phyloP scores from a whole-genome alignment of 2,113 vertebrate genomes.

The Heteronetta atricapilla region DNA sequence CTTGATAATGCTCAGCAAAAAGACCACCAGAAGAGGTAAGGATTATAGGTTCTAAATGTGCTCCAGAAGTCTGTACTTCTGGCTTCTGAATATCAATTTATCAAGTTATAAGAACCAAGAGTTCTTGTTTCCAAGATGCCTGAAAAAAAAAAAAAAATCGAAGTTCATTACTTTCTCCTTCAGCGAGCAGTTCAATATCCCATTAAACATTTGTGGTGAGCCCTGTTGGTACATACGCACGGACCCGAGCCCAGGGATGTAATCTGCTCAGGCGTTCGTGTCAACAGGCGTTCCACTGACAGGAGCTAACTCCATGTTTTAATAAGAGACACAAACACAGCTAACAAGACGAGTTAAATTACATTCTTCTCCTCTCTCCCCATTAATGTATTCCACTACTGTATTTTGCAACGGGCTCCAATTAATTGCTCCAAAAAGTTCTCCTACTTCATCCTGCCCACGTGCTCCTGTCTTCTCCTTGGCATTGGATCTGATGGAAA shows the following conservation, averaged over 20 bases:
- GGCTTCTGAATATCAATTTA: background rate
- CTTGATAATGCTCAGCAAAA: background rate
- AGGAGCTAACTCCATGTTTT: background rate
- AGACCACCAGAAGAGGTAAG: background rate
- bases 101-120: background rate
- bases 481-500: background rate
- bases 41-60: background rate
- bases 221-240: background rate
- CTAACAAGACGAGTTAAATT: background rate
- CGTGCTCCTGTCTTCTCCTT: background rate
- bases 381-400: background rate
- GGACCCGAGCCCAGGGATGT: background rate
- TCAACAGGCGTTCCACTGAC: background rate
- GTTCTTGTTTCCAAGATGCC: background rate
- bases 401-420: background rate
- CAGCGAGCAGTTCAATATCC: constrained; percentile 1
- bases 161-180: background rate
- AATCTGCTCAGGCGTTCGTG: background rate
- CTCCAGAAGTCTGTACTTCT: background rate
- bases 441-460: background rate
- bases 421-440: background rate
- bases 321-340: background rate
- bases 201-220: constrained; percentile 7
- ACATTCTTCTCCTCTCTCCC: background rate
- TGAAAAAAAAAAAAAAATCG: no score